phyloP scores from a whole-genome alignment of 2,113 vertebrate species.

The Cavia aperea region DNA sequence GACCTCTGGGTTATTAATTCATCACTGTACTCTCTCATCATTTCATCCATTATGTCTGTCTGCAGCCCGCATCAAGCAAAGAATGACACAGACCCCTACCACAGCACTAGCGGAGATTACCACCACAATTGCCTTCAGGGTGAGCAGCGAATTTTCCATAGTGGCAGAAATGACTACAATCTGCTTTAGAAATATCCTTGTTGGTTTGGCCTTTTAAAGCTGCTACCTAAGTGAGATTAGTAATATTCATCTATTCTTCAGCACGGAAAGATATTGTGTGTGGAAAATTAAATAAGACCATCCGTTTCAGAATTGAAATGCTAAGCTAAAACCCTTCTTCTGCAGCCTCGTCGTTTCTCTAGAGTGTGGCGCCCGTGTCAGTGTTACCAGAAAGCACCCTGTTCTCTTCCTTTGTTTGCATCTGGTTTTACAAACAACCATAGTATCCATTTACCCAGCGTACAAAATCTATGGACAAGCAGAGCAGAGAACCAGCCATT shows the following conservation, averaged over 20 bases:
- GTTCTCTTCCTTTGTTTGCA: slow-evolving; percentile 71
- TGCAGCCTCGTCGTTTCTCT: slow-evolving; percentile 63
- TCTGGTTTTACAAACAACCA: slow-evolving; percentile 69
- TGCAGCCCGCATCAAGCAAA: slow-evolving; percentile 39
- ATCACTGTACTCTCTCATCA: slow-evolving; percentile 52
- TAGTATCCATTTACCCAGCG: slow-evolving; percentile 56
- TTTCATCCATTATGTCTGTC: slow-evolving; percentile 50
- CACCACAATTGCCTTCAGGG: slow-evolving; percentile 63
- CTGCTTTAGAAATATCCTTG: slow-evolving; percentile 56
- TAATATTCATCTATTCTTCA: slow-evolving; percentile 73
- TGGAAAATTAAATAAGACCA: slow-evolving; percentile 65
- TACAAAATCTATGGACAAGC: slow-evolving; percentile 55
- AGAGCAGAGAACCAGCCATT: slow-evolving; percentile 64
- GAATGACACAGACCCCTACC: slow-evolving; percentile 50
- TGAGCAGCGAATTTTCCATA: slow-evolving; percentile 51
- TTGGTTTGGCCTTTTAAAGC: slow-evolving; percentile 63
- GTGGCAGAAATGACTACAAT: slow-evolving; percentile 58
- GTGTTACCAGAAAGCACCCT: slow-evolving; percentile 59
- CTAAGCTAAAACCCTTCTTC: slow-evolving; percentile 66
- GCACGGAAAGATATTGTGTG: slow-evolving; percentile 61
- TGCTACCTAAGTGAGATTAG: slow-evolving; percentile 73
- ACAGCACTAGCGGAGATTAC: slow-evolving; percentile 56
- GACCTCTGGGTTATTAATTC: slow-evolving; percentile 67
- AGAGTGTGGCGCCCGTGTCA: slow-evolving; percentile 56
- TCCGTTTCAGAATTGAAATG: slow-evolving; percentile 75